These are phyloP conservation scores for Muscidifurax raptorellus DNA, from an alignment of 1,140 invertebrate species.

Conservation along the genomic window DNA sequence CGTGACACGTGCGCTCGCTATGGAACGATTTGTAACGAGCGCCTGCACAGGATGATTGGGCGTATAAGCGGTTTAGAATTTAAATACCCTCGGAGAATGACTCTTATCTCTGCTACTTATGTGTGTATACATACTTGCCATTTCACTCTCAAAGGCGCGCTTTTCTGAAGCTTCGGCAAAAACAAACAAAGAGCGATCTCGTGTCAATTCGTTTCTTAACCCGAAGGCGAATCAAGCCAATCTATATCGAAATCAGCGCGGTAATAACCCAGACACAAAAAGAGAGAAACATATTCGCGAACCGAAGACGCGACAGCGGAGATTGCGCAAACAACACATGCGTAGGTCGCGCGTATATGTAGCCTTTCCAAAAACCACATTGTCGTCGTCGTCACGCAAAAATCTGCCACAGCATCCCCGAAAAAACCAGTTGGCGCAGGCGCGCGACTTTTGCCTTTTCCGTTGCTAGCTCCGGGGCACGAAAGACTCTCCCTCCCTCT, in stretches of 20 bases:
- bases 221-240: too few relatives aligned
- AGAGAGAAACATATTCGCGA: neutral
- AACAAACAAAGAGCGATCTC: too few relatives aligned
- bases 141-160: too few relatives aligned
- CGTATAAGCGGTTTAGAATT: neutral
- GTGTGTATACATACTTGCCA: neutral
- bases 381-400: neutral
- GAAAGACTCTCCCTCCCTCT: slow-evolving; percentile 6
- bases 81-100: neutral
- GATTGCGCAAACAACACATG: neutral
- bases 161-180: too few relatives aligned
- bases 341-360: neutral
- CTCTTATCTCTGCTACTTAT: neutral
- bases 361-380: neutral
- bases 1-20: neutral
- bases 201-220: too few relatives aligned
- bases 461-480: slow-evolving; percentile 27
- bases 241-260: too few relatives aligned
- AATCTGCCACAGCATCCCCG: neutral
- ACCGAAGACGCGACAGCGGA: neutral
- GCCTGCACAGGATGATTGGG: too few relatives aligned
- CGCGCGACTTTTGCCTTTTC: slow-evolving; percentile 31
- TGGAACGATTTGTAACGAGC: neutral
- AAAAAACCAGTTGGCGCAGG: slow-evolving; percentile 40
- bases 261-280: too few relatives aligned